Conservation (phyloP, 2,888 invertebrate genomes). For the Cylindroiulus punctatus region DNA sequence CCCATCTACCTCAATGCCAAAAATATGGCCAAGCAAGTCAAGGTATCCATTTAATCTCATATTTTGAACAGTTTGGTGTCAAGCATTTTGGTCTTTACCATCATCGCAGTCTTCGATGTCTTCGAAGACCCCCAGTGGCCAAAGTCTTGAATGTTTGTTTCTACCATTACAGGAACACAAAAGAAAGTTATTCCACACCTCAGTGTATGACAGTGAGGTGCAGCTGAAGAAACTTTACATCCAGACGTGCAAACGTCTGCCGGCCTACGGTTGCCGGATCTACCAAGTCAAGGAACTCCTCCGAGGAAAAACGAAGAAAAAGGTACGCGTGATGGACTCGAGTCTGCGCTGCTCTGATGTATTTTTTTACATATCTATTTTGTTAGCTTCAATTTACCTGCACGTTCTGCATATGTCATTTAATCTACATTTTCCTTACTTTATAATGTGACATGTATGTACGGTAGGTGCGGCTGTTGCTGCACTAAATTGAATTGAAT, state of each 20-base stretch:
- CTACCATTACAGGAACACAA: slow-evolving; percentile 70
- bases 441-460: no score
- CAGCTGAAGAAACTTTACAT: slow-evolving; percentile 74
- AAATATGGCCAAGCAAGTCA: slow-evolving; percentile 71
- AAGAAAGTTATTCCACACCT: slow-evolving; percentile 73
- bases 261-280: slow-evolving; percentile 72
- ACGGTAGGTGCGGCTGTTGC: no score
- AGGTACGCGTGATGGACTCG: slow-evolving; percentile 66
- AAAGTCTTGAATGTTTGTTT: no score
- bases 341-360: not conserved
- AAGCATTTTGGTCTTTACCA: no score
- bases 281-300: slow-evolving; percentile 74
- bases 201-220: slow-evolving; percentile 73
- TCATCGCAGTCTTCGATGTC: no score
- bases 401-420: no score
- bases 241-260: slow-evolving; percentile 73
- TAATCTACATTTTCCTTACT: no score
- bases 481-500: no score
- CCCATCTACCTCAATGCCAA: slow-evolving; percentile 71
- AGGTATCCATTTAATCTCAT: slow-evolving; percentile 65
- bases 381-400: no score
- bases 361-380: no score
- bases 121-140: no score
- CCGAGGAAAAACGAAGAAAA: slow-evolving; percentile 72
- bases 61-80: no score